These are phyloP conservation scores for Alfaro cultratus DNA, from an alignment of 2,797 vertebrate genomes.

Conservation along the genomic window DNA sequence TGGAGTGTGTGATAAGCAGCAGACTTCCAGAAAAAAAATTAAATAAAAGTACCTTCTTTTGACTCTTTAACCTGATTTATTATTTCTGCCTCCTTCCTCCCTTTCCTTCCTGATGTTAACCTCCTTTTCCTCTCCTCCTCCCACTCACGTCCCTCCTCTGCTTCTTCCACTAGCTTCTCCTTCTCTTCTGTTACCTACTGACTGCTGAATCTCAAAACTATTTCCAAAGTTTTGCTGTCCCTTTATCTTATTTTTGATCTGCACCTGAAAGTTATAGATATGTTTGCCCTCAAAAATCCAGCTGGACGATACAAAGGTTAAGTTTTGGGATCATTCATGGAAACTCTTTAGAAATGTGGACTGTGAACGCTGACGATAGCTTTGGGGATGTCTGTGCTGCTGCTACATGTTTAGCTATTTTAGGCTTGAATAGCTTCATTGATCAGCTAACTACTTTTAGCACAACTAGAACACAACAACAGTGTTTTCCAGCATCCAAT, in stretches of 20 bases:
- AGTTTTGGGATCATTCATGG: too few relatives aligned
- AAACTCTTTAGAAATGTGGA: too few relatives aligned
- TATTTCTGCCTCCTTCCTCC: conserved; percentile 15
- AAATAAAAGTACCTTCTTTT: conserved; percentile 16
- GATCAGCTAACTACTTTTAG: too few relatives aligned
- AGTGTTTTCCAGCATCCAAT: too few relatives aligned
- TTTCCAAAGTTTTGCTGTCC: not conserved
- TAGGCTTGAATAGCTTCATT: too few relatives aligned
- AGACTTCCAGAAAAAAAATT: conserved; percentile 10
- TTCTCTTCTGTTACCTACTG: not conserved
- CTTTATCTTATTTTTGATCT: not conserved
- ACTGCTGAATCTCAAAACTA: too few relatives aligned
- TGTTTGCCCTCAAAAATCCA: not conserved
- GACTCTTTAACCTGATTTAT: conserved; percentile 48
- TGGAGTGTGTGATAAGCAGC: not conserved
- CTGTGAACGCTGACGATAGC: too few relatives aligned
- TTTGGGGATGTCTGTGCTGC: too few relatives aligned
- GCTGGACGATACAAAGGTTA: too few relatives aligned
- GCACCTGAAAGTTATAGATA: not conserved
- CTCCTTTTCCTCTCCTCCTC: conserved; percentile 1
- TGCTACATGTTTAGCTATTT: too few relatives aligned
- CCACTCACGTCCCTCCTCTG: not conserved
- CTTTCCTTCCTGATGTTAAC: conserved; percentile 14
- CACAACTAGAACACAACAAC: too few relatives aligned
- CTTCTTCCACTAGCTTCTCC: not conserved